phyloP scores from a whole-genome alignment of 2,888 invertebrate species.

The Drosophila percnosoma region DNA sequence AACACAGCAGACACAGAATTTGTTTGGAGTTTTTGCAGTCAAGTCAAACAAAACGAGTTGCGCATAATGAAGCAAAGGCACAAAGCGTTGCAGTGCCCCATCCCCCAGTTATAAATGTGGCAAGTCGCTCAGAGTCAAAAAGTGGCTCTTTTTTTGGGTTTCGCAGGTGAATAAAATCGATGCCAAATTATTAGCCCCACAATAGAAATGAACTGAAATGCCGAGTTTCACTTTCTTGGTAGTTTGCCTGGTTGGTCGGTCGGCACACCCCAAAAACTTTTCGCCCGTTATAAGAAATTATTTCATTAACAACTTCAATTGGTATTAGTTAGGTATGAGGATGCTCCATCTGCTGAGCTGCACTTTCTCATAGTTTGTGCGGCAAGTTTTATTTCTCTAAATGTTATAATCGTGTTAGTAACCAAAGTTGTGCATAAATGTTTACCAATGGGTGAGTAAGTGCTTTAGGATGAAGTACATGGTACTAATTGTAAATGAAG shows the following conservation, averaged over 20 bases:
- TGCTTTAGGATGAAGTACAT: constrained; percentile 53
- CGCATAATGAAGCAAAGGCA: constrained; percentile 78
- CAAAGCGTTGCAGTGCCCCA: constrained; percentile 42
- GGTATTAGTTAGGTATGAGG: constrained; percentile 62
- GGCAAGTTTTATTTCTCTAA: constrained; percentile 66
- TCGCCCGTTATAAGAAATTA: constrained; percentile 66
- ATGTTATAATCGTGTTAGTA: constrained; percentile 76
- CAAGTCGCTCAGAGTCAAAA: constrained; percentile 39
- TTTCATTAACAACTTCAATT: constrained; percentile 79
- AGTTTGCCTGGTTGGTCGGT: constrained; percentile 2
- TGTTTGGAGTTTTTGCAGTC: constrained; percentile 67
- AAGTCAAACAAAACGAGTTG: constrained; percentile 76
- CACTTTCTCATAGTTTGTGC: constrained; percentile 52
- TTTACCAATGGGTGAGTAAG: constrained; percentile 72
- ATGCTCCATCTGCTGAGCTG: constrained; percentile 26
- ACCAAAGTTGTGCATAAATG: constrained; percentile 73
- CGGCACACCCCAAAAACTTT: constrained; percentile 44
- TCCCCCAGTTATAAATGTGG: constrained; percentile 38
- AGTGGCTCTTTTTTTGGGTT: constrained; percentile 22
- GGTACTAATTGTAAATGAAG: constrained; percentile 77
- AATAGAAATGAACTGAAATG: constrained; percentile 61
- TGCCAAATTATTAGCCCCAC: constrained; percentile 51
- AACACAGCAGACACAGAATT: constrained; percentile 53
- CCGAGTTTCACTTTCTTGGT: constrained; percentile 71
- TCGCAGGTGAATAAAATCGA: constrained; percentile 52